A percentile compares a stretch with the other conserved stretches of the same genome.
Evolutionary conservation across 1,140 invertebrate genomes (phyloP).

Genomic region (Eurosta solidaginis): DNA sequence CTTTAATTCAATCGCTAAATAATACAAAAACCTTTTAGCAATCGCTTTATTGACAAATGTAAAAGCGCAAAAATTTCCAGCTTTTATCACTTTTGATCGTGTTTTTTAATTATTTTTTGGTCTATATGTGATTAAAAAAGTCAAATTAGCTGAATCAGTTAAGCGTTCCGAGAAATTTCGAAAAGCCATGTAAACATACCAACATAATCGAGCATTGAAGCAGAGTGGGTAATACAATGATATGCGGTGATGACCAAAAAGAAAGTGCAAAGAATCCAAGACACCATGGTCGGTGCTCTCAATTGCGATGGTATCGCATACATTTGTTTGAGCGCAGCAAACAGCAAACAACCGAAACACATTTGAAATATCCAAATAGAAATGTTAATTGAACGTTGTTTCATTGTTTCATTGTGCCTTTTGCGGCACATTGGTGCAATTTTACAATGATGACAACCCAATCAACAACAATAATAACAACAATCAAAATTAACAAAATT

Average conservation of each 20-base stretch:
- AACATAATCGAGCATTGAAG: neutral
- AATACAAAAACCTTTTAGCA: neutral
- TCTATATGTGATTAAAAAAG: too few species aligned
- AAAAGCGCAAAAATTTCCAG: neutral
- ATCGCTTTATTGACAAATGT: neutral
- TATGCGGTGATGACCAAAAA: neutral
- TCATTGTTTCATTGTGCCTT: slow-evolving; percentile 5
- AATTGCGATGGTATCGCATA: neutral
- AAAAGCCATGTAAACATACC: neutral
- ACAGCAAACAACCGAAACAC: neutral
- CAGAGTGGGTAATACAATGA: neutral
- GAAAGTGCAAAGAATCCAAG: neutral
- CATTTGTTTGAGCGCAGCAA: slow-evolving; percentile 1
- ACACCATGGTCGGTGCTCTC: neutral
- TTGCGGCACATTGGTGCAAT: neutral
- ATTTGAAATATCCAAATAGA: slow-evolving; percentile 8
- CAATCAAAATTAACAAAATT: neutral
- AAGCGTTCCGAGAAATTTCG: neutral
- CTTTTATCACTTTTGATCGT: neutral
- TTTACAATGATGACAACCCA: too few species aligned
- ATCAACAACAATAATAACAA: neutral
- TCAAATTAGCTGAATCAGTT: neutral
- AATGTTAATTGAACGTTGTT: slow-evolving; percentile 26
- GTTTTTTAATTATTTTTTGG: neutral
- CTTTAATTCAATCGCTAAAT: too few species aligned